Evolutionary conservation across 2,797 vertebrate genomes (phyloP), one percentile per base, ranked within the genome.

Genomic region (Glossophaga mutica): DNA sequence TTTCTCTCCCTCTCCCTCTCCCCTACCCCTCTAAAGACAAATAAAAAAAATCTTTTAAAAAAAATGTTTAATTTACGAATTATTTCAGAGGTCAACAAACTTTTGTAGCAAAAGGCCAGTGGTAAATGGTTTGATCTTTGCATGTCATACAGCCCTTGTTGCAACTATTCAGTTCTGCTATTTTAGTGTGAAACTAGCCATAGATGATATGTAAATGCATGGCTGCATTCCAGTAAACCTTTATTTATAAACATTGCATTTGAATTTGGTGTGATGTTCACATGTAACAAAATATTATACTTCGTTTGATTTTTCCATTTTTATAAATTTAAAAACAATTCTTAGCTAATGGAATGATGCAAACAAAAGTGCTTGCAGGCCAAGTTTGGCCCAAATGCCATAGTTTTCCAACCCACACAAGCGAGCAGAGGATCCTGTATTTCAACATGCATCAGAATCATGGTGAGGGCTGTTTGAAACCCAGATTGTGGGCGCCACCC

Each of bases 71-170:
- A 62, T 97, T 95, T 97, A 76, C 94, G 62, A 96, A 95, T 85
- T 74, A 77, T 94, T 95, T 65, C 93, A 96, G 97, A 98, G 89
- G 94, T 96, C 96, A 97, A 39, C 34, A 55, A 62, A 18, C n/a
- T 12, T 50, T 79, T 87, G 34, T 44, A 62, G 46, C 39, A 50
- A 70, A 84, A 7, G 9, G 52, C 15, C 3, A 22, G 39, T 21
- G 52, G n/a, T 14, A 84, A 84, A 42, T 42, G 52, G n/a, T 15
- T 39, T 15, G 19, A 22, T 48, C 9, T 76, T n/a, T 83, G 26
- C 32, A 15, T 21, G 6, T 15, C 10, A 83, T 12, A 32, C 12
- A 39, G 5, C 52, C 26, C 55, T 18, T 77, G 14, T 37, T 67
- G 16, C 44, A 83, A 24, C 10, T 39, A 32, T 19, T 83, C 89